Evolutionary conservation across 37 sponge, comb jelly and placozoan genomes (phyloP).

Genomic region (Bolinopsis microptera): DNA sequence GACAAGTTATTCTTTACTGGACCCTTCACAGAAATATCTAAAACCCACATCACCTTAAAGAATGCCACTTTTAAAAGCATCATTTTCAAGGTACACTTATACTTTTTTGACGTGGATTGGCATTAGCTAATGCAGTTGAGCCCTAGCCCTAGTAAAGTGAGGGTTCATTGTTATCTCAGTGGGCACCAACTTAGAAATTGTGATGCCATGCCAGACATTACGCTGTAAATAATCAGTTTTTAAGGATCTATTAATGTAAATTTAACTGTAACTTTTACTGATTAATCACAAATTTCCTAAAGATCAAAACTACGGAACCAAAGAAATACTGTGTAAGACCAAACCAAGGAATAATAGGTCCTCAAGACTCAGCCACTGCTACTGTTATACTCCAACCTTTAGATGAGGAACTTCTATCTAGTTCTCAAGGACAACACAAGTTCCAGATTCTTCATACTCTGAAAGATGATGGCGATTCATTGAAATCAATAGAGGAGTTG

Average conservation of each 20-base stretch:
- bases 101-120: no score
- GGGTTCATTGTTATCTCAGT: no score
- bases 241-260: not conserved
- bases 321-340: constrained; percentile 80
- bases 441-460: not conserved
- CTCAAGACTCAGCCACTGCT: constrained; percentile 65
- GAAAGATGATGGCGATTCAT: not conserved
- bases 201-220: no score
- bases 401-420: not conserved
- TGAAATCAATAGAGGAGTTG: constrained; percentile 5
- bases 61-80: constrained; percentile 25
- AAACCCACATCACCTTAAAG: not conserved
- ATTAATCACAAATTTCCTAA: no score
- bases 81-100: not conserved
- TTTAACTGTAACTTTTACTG: no score
- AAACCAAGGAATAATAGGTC: constrained; percentile 71
- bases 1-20: constrained; percentile 35
- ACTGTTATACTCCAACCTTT: constrained; percentile 46
- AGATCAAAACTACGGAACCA: constrained; percentile 92
- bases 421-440: constrained; percentile 25
- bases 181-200: no score
- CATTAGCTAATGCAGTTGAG: no score
- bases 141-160: no score
- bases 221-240: not conserved
- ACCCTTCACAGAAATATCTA: constrained; percentile 46